These are phyloP conservation scores for Sprattus sprattus DNA, from an alignment of 2,113 vertebrate species.

Conservation along the genomic window DNA sequence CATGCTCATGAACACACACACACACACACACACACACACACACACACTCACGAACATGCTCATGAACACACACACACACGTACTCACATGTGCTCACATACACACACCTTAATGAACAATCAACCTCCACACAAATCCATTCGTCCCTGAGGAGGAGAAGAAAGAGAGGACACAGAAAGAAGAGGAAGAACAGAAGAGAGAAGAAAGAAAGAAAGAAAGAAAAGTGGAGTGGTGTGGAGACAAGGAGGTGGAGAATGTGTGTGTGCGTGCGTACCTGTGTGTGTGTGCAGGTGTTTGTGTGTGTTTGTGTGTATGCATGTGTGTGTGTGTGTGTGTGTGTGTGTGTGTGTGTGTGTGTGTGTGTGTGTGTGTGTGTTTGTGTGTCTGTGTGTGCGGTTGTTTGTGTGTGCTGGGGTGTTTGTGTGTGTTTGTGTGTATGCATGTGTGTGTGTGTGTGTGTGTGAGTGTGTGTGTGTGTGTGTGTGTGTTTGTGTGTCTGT, in stretches of 20 bases:
- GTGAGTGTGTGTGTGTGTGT: too few species aligned
- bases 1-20: neutral
- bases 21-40: constrained; percentile 9
- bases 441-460: too few species aligned
- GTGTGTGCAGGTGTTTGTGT: too few species aligned
- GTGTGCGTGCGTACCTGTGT: too few species aligned
- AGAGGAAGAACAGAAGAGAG: neutral
- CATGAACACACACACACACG: neutral
- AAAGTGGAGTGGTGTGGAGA: neutral
- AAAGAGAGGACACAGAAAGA: neutral
- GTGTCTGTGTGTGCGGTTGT: too few species aligned
- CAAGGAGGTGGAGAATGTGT: neutral
- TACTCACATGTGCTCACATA: neutral
- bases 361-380: too few species aligned
- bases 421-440: too few species aligned
- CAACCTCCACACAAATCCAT: constrained; percentile 3
- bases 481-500: too few species aligned
- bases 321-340: too few species aligned
- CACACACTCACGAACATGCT: neutral
- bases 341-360: too few species aligned
- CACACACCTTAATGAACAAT: neutral
- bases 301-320: too few species aligned
- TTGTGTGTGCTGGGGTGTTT: too few species aligned
- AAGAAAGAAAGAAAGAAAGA: neutral
- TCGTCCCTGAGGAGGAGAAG: neutral